Conservation (phyloP, 2,888 invertebrate genomes). For the Ditula angustiorana region DNA sequence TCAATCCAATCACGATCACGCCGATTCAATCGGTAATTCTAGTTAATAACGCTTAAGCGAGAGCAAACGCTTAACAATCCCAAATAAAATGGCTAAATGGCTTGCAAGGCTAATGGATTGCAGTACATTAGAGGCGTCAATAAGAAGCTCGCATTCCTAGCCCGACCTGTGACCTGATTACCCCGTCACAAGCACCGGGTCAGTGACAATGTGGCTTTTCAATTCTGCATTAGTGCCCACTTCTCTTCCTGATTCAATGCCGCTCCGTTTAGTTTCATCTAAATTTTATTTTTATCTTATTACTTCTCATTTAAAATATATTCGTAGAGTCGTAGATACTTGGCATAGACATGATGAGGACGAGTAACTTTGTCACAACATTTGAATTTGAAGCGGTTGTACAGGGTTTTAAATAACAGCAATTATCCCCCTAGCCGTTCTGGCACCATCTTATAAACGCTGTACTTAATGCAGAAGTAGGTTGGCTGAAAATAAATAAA, state of each 20-base stretch:
- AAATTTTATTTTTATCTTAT: background rate
- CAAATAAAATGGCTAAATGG: conserved; percentile 68
- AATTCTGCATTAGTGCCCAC: conserved; percentile 26
- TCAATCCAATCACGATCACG: conserved; percentile 28
- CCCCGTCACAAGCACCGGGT: conserved; percentile 46
- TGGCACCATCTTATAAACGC: conserved; percentile 12
- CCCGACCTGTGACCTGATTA: conserved; percentile 60
- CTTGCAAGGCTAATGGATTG: conserved; percentile 76
- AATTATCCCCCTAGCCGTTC: conserved; percentile 7
- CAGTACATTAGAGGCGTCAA: conserved; percentile 70
- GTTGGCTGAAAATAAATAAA: conserved; percentile 30
- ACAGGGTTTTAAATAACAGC: conserved; percentile 3
- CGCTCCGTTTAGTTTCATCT: background rate
- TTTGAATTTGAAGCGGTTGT: background rate
- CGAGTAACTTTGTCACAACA: background rate
- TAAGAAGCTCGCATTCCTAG: conserved; percentile 72
- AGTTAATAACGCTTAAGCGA: conserved; percentile 53
- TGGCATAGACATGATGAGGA: background rate
- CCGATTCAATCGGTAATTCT: conserved; percentile 24
- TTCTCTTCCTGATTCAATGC: conserved; percentile 13
- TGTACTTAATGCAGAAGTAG: conserved; percentile 13
- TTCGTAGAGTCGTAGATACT: background rate
- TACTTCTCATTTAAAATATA: background rate
- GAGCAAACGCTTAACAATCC: conserved; percentile 47
- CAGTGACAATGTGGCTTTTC: conserved; percentile 48